Conservation (phyloP, 2,113 vertebrate genomes). For the Laticauda laticaudata region DNA sequence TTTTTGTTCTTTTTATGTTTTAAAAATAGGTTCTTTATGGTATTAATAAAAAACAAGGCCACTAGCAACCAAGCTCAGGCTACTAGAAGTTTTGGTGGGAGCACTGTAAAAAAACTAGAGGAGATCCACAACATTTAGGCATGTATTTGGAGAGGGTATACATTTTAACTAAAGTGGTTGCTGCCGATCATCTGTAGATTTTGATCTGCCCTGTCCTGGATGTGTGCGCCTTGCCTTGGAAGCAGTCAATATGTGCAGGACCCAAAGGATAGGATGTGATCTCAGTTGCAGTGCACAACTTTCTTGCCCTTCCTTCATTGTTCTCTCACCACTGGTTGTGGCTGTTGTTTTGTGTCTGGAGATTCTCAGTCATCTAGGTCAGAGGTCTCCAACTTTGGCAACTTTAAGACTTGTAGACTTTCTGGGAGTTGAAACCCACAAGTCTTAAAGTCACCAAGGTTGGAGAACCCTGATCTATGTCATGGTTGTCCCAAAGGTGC, state of each 20-base stretch:
- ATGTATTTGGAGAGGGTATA: conserved; percentile 3
- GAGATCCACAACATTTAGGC: conserved; percentile 51
- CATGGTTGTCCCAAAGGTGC: too few relatives aligned
- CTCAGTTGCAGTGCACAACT: background rate
- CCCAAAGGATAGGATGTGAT: background rate
- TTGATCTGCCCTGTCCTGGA: background rate
- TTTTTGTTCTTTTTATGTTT: background rate
- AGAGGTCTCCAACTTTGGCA: too few relatives aligned
- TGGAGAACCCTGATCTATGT: too few relatives aligned
- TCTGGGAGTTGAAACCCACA: too few relatives aligned
- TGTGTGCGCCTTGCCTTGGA: conserved; percentile 40
- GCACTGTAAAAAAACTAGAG: conserved; percentile 25
- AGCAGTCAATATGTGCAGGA: conserved; percentile 42
- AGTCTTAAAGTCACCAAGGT: too few relatives aligned
- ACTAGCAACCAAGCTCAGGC: conserved; percentile 18
- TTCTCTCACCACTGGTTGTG: background rate
- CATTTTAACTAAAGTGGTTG: background rate
- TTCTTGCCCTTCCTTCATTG: conserved; percentile 39
- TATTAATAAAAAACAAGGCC: conserved; percentile 23
- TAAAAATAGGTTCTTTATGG: conserved; percentile 42
- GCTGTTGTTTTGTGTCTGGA: background rate
- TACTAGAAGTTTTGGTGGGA: conserved; percentile 42
- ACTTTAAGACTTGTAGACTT: too few relatives aligned
- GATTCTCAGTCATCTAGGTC: too few relatives aligned
- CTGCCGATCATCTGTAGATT: background rate